A percentile compares a stretch with the other conserved stretches of the same genome.
phyloP scores from a whole-genome alignment of 2,113 vertebrate species.

The Glaucomys volans region DNA sequence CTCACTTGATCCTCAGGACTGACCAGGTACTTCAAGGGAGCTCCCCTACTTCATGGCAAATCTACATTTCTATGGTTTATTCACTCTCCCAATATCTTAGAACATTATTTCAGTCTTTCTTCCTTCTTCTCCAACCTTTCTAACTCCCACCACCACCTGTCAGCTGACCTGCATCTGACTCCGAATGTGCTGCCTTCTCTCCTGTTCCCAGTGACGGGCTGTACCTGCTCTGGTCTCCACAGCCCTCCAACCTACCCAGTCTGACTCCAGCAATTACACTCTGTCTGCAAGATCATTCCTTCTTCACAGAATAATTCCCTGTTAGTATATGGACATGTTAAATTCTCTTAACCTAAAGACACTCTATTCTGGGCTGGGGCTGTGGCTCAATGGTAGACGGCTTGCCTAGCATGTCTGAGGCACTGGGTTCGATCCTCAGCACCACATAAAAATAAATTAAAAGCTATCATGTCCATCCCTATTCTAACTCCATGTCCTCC shows the following conservation, averaged over 20 bases:
- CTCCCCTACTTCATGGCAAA: rapidly evolving
- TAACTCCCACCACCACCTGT: no score
- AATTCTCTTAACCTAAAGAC: background rate
- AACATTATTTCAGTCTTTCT: background rate
- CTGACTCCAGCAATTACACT: background rate
- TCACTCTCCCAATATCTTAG: background rate
- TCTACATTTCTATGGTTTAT: background rate
- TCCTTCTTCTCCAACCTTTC: background rate
- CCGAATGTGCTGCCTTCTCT: no score
- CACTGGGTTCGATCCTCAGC: no score
- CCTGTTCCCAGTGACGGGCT: rapidly evolving
- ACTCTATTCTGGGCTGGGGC: no score
- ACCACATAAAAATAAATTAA: no score
- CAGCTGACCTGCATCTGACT: background rate
- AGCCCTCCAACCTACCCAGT: background rate
- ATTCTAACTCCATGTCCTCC: background rate
- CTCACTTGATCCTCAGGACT: background rate
- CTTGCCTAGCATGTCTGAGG: no score
- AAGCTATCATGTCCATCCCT: background rate
- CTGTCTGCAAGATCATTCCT: background rate
- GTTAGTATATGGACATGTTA: background rate
- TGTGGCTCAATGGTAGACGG: no score
- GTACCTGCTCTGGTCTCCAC: background rate
- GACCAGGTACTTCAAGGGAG: background rate
- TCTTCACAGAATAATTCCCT: background rate